Base-by-base conservation (phyloP, 2,113 vertebrate species). In the Talpa occidentalis region DNA sequence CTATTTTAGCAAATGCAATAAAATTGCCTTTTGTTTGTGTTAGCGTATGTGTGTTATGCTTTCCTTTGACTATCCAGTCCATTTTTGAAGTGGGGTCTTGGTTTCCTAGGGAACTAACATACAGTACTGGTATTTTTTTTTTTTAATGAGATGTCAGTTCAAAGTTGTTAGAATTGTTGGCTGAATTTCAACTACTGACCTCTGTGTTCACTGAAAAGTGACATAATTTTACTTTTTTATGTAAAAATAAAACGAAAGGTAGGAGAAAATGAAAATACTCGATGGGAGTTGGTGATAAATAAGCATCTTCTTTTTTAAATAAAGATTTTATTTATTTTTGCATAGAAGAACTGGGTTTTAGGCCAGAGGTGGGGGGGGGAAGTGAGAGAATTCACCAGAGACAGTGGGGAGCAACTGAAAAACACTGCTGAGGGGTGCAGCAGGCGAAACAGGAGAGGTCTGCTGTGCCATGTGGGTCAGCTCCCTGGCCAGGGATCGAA, bases 91-190 rank as follows among this genome's bases (percentile, higher is more conserved):
- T 93, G 32, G 70, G 95, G 70, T 88, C 80, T 94, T 95, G 1
- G 80, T 97, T 97, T 92, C 93, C 88, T 97, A 96, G 97, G 97
- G 92, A 98, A 98, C 95, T 0, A 17, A 96, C 69, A 87, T 76
- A 93, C 10, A 88, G 78, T 49, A 77, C 37, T 72, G 88, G 52
- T 54, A 74, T 96, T 83, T 91, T 83, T 95, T 21, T 76, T 87
- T 90, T 94, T 88, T 77, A 88, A 88, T 80, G 0, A 4, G 79
- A 80, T 80, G 92, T 60, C 54, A 12, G 19, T 95, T 97, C 2
- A 0, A 92, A 96, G 72, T 84, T 83, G 79, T 94, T 89, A 93
- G 72, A 97, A 87, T 86, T 97, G 76, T 94, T 96, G 83, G 91
- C 90, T 96, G 85, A 94, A 97, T 97, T 98, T 95, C 93, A 85